Percentiles rank a stretch among this genome's conserved stretches.
These are phyloP conservation scores for Xylota segnis DNA, from an alignment of 2,888 invertebrate species.

Conservation along the genomic window DNA sequence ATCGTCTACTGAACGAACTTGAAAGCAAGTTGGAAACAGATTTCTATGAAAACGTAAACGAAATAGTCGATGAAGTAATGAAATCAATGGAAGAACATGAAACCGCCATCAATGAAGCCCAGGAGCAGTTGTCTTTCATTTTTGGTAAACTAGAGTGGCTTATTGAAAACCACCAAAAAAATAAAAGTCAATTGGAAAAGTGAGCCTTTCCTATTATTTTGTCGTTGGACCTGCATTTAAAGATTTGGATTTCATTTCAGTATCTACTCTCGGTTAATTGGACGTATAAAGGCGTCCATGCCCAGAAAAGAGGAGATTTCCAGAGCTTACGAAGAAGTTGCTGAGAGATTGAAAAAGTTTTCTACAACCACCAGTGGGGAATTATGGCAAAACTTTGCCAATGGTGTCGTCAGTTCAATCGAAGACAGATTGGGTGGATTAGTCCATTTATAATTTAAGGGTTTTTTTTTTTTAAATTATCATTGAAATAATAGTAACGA, in stretches of 20 bases:
- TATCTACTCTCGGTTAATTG: neutral
- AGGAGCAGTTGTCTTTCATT: conserved; percentile 18
- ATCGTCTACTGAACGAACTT: conserved; percentile 14
- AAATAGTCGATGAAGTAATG: conserved; percentile 15
- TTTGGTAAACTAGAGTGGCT: conserved; percentile 36
- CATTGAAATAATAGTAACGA: neutral
- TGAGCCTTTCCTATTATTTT: neutral
- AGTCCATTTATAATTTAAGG: conserved; percentile 12
- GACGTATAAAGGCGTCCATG: conserved; percentile 1
- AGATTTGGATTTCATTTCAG: conserved; percentile 11
- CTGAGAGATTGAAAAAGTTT: neutral
- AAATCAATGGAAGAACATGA: conserved; percentile 29
- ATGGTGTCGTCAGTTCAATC: conserved; percentile 13
- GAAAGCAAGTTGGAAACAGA: neutral
- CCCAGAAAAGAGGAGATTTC: neutral
- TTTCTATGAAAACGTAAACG: neutral
- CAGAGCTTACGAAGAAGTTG: neutral
- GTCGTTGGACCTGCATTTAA: neutral
- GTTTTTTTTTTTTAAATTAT: conserved; percentile 4
- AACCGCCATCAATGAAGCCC: conserved; percentile 30
- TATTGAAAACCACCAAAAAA: conserved; percentile 28
- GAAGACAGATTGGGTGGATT: conserved; percentile 6
- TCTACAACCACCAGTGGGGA: neutral
- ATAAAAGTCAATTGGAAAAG: conserved; percentile 43
- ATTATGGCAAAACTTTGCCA: conserved; percentile 33